Evolutionary conservation across 1,140 invertebrate species (phyloP), one percentile per base, ranked within the genome.

Genomic region (Drosophila tropicalis): DNA sequence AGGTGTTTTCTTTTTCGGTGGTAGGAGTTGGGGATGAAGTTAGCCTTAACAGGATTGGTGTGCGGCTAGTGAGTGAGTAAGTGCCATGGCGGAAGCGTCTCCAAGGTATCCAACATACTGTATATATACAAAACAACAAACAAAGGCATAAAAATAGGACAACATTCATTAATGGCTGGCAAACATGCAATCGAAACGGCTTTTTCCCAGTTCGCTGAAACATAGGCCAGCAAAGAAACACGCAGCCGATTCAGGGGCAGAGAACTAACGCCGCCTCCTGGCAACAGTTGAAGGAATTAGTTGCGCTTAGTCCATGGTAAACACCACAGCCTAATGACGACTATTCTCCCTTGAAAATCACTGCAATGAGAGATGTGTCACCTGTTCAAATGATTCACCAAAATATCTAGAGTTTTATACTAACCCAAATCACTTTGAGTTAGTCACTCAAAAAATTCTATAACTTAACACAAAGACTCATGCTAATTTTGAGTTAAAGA

Each of bases 211-310:
- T 76, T 75, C 15, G 29, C 39, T 55, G 40, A 44, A 57, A 29
- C 29, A 13, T 5, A 57, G 55, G 10, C 29, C 29, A 6, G 5
- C 29, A 5, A 29, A 29, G 19, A 19, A 15, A 32, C n/a, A 51
- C 44, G 44, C 44, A 51, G 44, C 44, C 19, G 22, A 22, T 51
- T 22, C 19, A 22, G 9, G 17, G 9, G n/a, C 7, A 12, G 44
- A 41, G 34, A 55, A 65, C 62, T 19, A 25, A 9, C 12, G 22
- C 1, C 1, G 25, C 1, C 39, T 17, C 72, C 22, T 68, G 72
- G 72, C 72, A 75, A 76, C 72, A 76, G 71, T 47, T 72, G 62
- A 72, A 66, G 69, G 36, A 51, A 72, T 65, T 13, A 44, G 25
- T 57, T 41, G 39, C 12, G 17, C 17, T 51, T 51, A 51, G 44